Evolutionary conservation across 2,888 invertebrate species (phyloP).

Genomic region (Dysmachus trigonus): DNA sequence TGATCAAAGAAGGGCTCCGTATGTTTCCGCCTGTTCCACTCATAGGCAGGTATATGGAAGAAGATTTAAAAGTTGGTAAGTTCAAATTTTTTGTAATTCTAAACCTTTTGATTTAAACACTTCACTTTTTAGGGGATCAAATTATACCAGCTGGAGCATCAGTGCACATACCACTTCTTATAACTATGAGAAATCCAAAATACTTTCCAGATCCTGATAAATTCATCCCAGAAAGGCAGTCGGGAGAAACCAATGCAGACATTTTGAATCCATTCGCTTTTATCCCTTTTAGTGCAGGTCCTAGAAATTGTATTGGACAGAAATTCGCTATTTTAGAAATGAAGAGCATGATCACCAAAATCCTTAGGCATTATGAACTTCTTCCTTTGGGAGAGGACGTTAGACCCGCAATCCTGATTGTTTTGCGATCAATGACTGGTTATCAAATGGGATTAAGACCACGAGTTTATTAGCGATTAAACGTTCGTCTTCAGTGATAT

Average conservation of each 20-base stretch:
- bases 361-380: slow-evolving; percentile 57
- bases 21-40: slow-evolving; percentile 45
- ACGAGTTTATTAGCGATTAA: slow-evolving; percentile 49
- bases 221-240: slow-evolving; percentile 60
- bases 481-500: no score
- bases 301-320: slow-evolving; percentile 62
- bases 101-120: not conserved
- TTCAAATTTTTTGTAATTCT: not conserved
- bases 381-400: slow-evolving; percentile 57
- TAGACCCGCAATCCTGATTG: slow-evolving; percentile 54
- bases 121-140: slow-evolving; percentile 53
- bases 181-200: slow-evolving; percentile 56
- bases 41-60: slow-evolving; percentile 36
- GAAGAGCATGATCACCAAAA: slow-evolving; percentile 58
- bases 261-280: slow-evolving; percentile 53
- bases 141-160: slow-evolving; percentile 56
- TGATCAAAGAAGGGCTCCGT: slow-evolving; percentile 47
- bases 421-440: slow-evolving; percentile 57
- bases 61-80: slow-evolving; percentile 28
- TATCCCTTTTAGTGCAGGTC: slow-evolving; percentile 62
- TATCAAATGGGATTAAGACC: slow-evolving; percentile 56
- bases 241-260: slow-evolving; percentile 63
- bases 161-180: slow-evolving; percentile 25
- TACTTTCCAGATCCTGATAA: slow-evolving; percentile 56
- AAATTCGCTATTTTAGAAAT: slow-evolving; percentile 61